These are phyloP conservation scores for Strigops habroptila DNA, from an alignment of 2,113 vertebrate species.

Conservation along the genomic window DNA sequence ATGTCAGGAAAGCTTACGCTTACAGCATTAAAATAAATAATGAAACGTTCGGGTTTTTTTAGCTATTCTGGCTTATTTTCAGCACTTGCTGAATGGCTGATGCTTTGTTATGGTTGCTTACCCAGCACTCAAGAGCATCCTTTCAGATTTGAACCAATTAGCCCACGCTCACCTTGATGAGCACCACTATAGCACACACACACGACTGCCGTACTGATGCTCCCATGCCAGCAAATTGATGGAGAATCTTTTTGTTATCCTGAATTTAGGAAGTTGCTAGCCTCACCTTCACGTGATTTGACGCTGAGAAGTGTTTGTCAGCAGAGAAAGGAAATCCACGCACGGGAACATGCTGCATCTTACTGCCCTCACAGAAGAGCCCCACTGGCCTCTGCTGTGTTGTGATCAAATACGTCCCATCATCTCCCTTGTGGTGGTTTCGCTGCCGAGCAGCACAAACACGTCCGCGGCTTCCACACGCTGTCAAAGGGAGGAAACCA, in stretches of 20 bases:
- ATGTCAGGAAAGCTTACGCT: constrained; percentile 71
- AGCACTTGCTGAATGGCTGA: constrained; percentile 48
- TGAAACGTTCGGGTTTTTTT: constrained; percentile 42
- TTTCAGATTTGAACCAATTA: constrained; percentile 54
- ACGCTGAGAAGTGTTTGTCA: not conserved
- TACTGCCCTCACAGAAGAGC: not conserved
- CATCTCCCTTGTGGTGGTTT: not conserved
- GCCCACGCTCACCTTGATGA: not conserved
- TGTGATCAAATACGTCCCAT: accelerated
- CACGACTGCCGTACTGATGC: not conserved
- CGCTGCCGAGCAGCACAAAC: not conserved
- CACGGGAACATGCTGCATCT: not conserved
- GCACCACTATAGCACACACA: not conserved
- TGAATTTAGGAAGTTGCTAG: not conserved
- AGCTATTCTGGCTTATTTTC: constrained; percentile 61
- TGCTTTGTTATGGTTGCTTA: constrained; percentile 62
- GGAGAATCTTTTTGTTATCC: not conserved
- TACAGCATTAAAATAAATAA: constrained; percentile 76
- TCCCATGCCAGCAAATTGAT: not conserved
- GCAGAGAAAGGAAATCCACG: not conserved
- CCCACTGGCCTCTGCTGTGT: accelerated
- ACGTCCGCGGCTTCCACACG: not conserved
- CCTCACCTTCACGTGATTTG: not conserved
- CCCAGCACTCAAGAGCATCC: constrained; percentile 48
- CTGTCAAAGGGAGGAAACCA: constrained; percentile 8